Base-by-base conservation (phyloP, 2,888 invertebrate genomes). In the Conomelus anceps region DNA sequence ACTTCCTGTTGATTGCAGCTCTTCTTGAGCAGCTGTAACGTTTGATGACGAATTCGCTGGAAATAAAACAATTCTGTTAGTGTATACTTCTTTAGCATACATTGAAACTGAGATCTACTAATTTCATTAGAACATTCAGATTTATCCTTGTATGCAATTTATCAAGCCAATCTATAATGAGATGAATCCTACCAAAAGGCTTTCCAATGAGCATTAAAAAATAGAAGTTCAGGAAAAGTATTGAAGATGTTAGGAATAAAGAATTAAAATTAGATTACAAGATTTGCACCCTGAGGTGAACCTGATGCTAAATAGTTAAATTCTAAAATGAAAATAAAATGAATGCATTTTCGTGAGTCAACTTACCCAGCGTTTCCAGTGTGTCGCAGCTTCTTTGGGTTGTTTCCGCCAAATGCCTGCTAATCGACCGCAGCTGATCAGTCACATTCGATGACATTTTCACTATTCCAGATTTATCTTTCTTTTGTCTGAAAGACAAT, bases 311-410 rank as follows among this genome's bases (percentile, higher is more conserved):
- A 20, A 41, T 20, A 26, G 6, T 26, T 7, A 7, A 26, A 7
- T 26, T 26, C 26, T 7, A 17, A 17, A 34, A 17, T 34, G 34
- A 34, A 9, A 9, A 9, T 1, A 9, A 34, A 23, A 86, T 3
- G 22, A 86, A 86, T 11, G 23, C 3, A 11, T 63, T 63, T 63
- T n/a, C 6, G 13, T 63, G 13, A 3, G n/a, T n/a, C n/a, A 89
- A 89, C 92, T 92, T 92, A 94, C 95, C 93, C 91, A 99, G 94
- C 22, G 95, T 96, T 90, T 97, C 97, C 90, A 98, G 94, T 0
- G 98, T 98, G 88, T 96, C 95, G 88, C 98, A 97, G 93, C 98
- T 98, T 92, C 96, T 95, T 92, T 97, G 96, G 20, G 98, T 97
- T 0, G 98, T 98, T 91, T 97, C 97, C 0, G 98, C 97, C 91